Base-by-base conservation (phyloP, 2,888 invertebrate species). In the Perithous albicinctus region DNA sequence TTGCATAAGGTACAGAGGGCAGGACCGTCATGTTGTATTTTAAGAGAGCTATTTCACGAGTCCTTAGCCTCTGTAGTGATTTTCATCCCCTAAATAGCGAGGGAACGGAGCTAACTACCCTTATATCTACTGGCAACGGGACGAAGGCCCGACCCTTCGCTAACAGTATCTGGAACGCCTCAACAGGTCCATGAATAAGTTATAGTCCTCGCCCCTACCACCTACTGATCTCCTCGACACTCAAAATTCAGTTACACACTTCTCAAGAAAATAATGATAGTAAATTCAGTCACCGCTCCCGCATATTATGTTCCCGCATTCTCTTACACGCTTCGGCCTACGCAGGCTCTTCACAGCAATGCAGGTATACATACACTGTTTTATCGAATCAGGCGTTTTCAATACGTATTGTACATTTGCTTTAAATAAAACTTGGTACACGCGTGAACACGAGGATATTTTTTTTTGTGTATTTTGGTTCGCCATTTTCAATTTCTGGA, bases 161-260 rank as follows among this genome's bases (percentile, higher is more conserved):
- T 91, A 92, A 92, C 91, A 89, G 90, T 88, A 91, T 91, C 91
- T 89, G 87, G 88, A 89, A 90, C 91, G 91, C 92, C 89, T 92
- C 92, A 92, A 92, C 92, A 91, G 92, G 92, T 92, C 89, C 90
- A 92, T 92, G 92, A 92, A 92, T 92, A 92, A 92, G 89, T 92
- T 91, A 91, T 86, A 85, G 84, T 75, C 85, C 85, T 54, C 69
- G 32, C 35, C 63, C 75, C 72, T n/a, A 35, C 46, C 43, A 48
- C 29, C 38, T 15, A 48, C 18, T 29, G 54, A 81, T 81, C 54
- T 48, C 59, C 77, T 69, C 74, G 51, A 69, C 66, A 74, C 66
- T 66, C 48, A 67, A 80, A 78, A 80, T 82, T 72, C 75, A 72
- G 63, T 77, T 67, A 78, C 72, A 54, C 61, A 38, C 77, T 48